Percentiles rank a stretch among this genome's conserved stretches.
Evolutionary conservation across 2,113 vertebrate species (phyloP).

Genomic region (Oncorhynchus keta): DNA sequence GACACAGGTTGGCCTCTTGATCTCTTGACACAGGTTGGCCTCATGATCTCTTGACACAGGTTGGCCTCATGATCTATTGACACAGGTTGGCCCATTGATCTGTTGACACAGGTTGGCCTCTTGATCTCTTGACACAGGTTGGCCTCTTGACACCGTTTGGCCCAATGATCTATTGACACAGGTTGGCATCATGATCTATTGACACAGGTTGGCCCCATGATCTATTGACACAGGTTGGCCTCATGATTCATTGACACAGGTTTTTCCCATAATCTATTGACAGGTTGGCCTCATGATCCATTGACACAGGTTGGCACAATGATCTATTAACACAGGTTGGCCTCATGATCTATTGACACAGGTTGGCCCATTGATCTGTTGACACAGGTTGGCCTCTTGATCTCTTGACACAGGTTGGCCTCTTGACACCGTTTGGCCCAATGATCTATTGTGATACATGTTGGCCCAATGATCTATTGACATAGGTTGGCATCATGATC

Average conservation of each 20-base stretch:
- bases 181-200: constrained; percentile 6
- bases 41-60: not conserved
- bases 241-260: not conserved
- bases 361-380: no score
- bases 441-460: not conserved
- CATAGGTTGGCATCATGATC: no score
- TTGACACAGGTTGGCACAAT: constrained; percentile 7
- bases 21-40: not conserved
- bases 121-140: not conserved
- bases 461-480: constrained; percentile 11
- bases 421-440: not conserved
- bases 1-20: constrained; percentile 9
- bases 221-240: constrained; percentile 6
- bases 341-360: no score
- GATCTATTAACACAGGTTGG: not conserved
- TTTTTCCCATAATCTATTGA: no score
- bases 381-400: no score
- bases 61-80: constrained; percentile 15
- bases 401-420: constrained; percentile 2
- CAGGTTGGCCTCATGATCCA: no score
- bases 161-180: no score
- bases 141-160: no score
- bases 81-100: constrained; percentile 14
- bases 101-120: not conserved
- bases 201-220: no score